These are phyloP conservation scores for Tapera naevia DNA, from an alignment of 2,797 vertebrate genomes.

Conservation along the genomic window DNA sequence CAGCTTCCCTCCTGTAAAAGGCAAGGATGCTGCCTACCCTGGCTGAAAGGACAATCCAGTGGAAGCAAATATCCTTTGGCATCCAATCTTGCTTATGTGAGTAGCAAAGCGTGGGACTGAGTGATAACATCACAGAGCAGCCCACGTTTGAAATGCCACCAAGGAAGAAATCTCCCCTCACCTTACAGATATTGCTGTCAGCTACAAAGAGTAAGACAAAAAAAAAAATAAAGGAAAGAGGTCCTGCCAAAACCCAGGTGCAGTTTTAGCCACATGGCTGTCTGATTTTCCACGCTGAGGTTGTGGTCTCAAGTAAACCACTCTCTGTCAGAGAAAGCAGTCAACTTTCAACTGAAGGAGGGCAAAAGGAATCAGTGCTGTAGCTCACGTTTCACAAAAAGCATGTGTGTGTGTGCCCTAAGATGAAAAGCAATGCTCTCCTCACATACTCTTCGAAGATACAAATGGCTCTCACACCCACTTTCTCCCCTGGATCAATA, in stretches of 20 bases:
- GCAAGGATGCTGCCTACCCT: background rate
- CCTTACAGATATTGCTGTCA: background rate
- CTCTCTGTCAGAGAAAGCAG: background rate
- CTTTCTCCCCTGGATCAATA: background rate
- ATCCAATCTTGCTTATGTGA: accelerated
- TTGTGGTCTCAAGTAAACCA: background rate
- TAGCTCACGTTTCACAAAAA: background rate
- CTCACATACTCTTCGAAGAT: accelerated
- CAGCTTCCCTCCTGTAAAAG: background rate
- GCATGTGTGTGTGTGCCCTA: accelerated
- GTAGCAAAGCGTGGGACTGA: background rate
- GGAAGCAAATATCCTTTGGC: background rate
- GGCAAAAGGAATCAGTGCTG: background rate
- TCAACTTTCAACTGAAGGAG: background rate
- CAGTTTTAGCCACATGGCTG: background rate
- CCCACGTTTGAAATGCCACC: accelerated
- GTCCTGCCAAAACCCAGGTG: background rate
- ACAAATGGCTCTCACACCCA: background rate
- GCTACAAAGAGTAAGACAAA: background rate
- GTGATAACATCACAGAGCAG: background rate
- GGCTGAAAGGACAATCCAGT: background rate
- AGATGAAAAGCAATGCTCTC: background rate
- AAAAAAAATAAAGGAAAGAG: accelerated
- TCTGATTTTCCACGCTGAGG: background rate
- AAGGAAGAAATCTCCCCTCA: background rate